Conservation (phyloP, 1,140 invertebrate species). For the Bombus consobrinus region DNA sequence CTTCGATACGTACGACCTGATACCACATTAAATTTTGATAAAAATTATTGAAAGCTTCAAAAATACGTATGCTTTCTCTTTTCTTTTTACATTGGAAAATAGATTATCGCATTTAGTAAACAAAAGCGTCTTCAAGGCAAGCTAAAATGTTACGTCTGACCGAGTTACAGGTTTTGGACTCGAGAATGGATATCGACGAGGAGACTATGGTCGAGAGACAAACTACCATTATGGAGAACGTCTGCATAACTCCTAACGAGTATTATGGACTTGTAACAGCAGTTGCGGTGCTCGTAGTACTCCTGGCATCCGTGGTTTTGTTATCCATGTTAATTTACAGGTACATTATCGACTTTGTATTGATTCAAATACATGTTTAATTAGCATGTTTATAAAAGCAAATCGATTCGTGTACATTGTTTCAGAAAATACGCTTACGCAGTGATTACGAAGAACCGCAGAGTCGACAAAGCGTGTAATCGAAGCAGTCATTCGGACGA, state of each 20-base stretch:
- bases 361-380: background rate
- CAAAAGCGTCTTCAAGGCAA: background rate
- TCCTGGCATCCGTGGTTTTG: slow-evolving; percentile 86
- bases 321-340: slow-evolving; percentile 87
- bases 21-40: background rate
- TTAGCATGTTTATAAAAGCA: background rate
- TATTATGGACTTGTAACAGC: slow-evolving; percentile 90
- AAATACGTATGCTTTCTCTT: background rate
- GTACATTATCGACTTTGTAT: slow-evolving; percentile 74
- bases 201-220: slow-evolving; percentile 84
- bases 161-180: slow-evolving; percentile 85
- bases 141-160: background rate
- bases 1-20: background rate
- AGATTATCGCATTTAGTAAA: background rate
- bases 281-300: slow-evolving; percentile 87
- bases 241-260: slow-evolving; percentile 89
- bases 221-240: slow-evolving; percentile 84
- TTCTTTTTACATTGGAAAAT: background rate
- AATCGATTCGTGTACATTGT: slow-evolving; percentile 20
- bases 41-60: background rate
- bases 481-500: slow-evolving; percentile 73
- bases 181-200: slow-evolving; percentile 88
- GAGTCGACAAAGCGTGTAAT: slow-evolving; percentile 72
- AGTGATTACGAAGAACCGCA: slow-evolving; percentile 77
- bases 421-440: slow-evolving; percentile 79